These are phyloP conservation scores for Drosophila kikkawai DNA, from an alignment of 1,140 invertebrate genomes.

Conservation along the genomic window DNA sequence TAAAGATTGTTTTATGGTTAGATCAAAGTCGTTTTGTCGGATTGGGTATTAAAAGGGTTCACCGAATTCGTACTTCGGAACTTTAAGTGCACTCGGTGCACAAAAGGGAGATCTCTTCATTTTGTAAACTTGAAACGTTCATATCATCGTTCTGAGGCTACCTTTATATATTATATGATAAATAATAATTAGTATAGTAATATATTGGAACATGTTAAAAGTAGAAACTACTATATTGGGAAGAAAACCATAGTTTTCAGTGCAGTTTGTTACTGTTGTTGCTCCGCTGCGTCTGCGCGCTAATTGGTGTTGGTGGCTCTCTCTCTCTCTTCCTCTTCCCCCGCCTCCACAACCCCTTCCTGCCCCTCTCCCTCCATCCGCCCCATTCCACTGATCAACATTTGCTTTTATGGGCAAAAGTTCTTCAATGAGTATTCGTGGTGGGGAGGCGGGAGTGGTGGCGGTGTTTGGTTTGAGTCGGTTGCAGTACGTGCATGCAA, in stretches of 20 bases:
- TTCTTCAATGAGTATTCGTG: slow-evolving; percentile 33
- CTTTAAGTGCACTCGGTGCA: background rate
- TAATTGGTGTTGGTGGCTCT: slow-evolving; percentile 64
- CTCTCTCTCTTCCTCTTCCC: background rate
- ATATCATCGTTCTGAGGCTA: background rate
- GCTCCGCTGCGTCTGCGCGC: slow-evolving; percentile 61
- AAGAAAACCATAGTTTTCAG: background rate
- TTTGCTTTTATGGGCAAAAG: slow-evolving; percentile 58
- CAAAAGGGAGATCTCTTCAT: background rate
- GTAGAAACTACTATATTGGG: background rate
- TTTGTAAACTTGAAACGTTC: background rate
- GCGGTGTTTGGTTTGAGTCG: background rate
- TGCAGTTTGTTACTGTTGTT: slow-evolving; percentile 43
- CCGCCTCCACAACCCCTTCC: background rate
- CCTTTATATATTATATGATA: too few relatives aligned
- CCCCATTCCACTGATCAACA: slow-evolving; percentile 22
- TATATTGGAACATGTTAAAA: too few relatives aligned
- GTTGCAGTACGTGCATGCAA: slow-evolving; percentile 68
- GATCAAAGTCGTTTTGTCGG: background rate
- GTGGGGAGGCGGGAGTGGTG: background rate
- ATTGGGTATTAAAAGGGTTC: too few relatives aligned
- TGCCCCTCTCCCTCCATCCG: slow-evolving; percentile 2
- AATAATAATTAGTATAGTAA: too few relatives aligned
- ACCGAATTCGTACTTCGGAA: background rate
- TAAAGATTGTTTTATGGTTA: background rate